phyloP scores from a whole-genome alignment of 2,888 invertebrate species.

The Zonitis immaculata region DNA sequence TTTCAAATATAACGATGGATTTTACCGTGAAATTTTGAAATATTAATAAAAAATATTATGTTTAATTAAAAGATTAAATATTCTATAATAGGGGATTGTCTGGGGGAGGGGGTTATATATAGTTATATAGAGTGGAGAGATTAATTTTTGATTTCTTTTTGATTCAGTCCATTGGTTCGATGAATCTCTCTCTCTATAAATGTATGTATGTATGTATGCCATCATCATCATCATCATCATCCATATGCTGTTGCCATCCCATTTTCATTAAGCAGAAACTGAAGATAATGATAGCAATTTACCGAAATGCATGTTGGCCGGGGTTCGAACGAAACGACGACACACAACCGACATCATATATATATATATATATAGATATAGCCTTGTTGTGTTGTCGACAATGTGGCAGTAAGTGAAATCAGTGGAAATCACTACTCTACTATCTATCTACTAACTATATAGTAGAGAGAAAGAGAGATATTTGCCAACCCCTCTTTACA shows the following conservation, averaged over 20 bases:
- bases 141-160: not conserved
- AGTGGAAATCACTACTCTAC: conserved; percentile 25
- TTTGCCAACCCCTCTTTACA: not conserved
- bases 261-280: conserved; percentile 30
- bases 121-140: not conserved
- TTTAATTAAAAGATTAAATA: too few relatives aligned
- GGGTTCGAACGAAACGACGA: conserved; percentile 4
- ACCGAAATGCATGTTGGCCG: conserved; percentile 27
- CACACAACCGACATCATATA: too few relatives aligned
- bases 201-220: too few relatives aligned
- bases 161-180: not conserved
- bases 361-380: too few relatives aligned
- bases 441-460: conserved; percentile 6
- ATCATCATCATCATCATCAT: not conserved
- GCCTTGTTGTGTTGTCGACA: not conserved
- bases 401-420: conserved; percentile 25
- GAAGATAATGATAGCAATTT: conserved; percentile 35
- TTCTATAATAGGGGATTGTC: too few relatives aligned
- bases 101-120: too few relatives aligned
- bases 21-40: too few relatives aligned
- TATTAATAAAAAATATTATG: too few relatives aligned
- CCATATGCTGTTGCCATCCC: conserved; percentile 7
- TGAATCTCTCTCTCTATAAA: not conserved
- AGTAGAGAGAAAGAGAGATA: not conserved
- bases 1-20: conserved; percentile 29